Evolutionary conservation across 1,140 invertebrate genomes (phyloP).

Genomic region (Lethrus apterus): DNA sequence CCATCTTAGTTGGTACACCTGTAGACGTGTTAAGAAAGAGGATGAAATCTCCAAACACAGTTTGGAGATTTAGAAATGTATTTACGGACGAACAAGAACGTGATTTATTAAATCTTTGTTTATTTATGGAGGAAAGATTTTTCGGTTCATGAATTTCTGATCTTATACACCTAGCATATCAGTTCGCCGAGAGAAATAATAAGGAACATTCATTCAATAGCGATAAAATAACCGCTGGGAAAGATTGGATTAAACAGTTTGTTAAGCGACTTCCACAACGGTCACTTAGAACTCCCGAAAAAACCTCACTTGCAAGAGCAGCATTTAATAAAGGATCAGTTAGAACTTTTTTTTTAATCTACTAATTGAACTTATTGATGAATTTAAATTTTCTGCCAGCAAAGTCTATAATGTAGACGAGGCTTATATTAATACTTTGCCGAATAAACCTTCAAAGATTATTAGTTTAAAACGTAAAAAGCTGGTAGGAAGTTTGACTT

Average conservation of each 20-base stretch:
- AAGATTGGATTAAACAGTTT: background rate
- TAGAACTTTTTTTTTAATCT: conserved; percentile 1
- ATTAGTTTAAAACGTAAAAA: conserved; percentile 29
- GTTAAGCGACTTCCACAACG: background rate
- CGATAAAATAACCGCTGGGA: background rate
- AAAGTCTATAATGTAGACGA: conserved; percentile 35
- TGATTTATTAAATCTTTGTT: no score
- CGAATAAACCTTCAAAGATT: conserved; percentile 27
- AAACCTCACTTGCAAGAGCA: background rate
- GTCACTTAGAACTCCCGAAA: background rate
- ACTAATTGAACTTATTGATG: background rate
- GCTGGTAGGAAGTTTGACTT: conserved; percentile 29
- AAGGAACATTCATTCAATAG: background rate
- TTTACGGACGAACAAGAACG: no score
- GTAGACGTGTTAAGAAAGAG: no score
- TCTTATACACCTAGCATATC: no score
- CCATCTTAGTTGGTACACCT: no score
- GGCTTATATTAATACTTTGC: conserved; percentile 30
- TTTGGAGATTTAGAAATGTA: no score
- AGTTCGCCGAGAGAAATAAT: conserved; percentile 2
- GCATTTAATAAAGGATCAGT: conserved; percentile 10
- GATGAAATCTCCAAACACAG: no score
- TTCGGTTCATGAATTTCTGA: no score
- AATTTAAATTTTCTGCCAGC: background rate
- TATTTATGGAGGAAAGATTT: no score